Conservation (phyloP, 2,888 invertebrate species). For the Rotaria sp. region DNA sequence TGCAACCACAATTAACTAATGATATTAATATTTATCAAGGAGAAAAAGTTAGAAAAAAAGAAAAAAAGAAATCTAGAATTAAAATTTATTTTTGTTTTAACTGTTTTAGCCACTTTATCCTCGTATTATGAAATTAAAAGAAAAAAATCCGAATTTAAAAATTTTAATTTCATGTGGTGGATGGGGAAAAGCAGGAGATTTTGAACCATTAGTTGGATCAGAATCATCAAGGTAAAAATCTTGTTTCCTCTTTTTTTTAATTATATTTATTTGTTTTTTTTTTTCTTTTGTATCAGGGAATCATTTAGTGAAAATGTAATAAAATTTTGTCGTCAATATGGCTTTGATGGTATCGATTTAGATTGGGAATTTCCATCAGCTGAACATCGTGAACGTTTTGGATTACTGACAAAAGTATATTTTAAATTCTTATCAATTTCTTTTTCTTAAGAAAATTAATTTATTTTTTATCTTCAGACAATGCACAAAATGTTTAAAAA, state of each 20-base stretch:
- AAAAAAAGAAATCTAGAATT: background rate
- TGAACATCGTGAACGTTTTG: conserved; percentile 37
- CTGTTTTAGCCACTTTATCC: conserved; percentile 31
- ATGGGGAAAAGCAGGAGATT: conserved; percentile 37
- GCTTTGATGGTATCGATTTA: conserved; percentile 41
- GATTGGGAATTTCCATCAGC: conserved; percentile 39
- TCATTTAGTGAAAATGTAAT: conserved; percentile 34
- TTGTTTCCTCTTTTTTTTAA: background rate
- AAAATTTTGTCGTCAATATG: conserved; percentile 38
- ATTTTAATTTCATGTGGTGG: conserved; percentile 40
- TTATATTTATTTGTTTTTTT: background rate
- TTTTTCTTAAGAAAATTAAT: background rate
- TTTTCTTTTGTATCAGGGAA: conserved; percentile 21
- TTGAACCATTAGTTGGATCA: conserved; percentile 35
- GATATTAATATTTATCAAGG: conserved; percentile 16
- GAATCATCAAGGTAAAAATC: conserved; percentile 26
- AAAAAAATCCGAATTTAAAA: conserved; percentile 37
- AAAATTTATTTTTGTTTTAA: background rate
- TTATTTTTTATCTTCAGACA: conserved; percentile 16
- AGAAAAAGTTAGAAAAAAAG: background rate
- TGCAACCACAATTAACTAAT: background rate
- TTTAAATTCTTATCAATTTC: too few species aligned
- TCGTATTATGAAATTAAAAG: conserved; percentile 40
- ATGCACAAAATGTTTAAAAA: conserved; percentile 38
- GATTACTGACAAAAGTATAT: conserved; percentile 36